Evolutionary conservation across 2,888 invertebrate genomes (phyloP).

Genomic region (Lithodes maja): DNA sequence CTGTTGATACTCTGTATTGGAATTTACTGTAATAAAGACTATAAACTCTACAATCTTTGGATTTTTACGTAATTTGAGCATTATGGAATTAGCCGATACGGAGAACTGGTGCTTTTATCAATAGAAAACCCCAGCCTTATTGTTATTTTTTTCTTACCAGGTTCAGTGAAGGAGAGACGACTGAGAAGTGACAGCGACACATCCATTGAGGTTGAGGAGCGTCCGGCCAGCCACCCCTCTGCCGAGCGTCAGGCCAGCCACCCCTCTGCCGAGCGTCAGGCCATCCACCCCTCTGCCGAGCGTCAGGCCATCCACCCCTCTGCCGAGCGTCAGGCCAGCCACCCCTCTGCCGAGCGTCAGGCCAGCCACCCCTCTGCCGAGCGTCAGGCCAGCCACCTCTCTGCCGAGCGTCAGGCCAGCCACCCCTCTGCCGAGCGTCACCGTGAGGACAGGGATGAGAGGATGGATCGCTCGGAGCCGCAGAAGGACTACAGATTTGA

Average conservation of each 20-base stretch:
- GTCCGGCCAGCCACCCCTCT: constrained; percentile 52
- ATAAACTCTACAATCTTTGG: no score
- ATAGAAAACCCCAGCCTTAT: not conserved
- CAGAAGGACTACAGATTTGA: constrained; percentile 26
- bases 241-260: constrained; percentile 5
- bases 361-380: no score
- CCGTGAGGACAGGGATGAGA: constrained; percentile 52
- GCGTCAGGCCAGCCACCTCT: no score
- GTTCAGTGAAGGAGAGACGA: constrained; percentile 50
- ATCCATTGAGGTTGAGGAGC: constrained; percentile 54
- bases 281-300: no score
- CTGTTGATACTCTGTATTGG: no score
- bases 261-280: not conserved
- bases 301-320: no score
- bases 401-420: constrained; percentile 54
- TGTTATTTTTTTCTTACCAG: constrained; percentile 5
- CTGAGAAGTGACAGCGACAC: constrained; percentile 60
- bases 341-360: no score
- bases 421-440: constrained; percentile 47
- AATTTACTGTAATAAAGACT: no score
- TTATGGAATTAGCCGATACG: no score
- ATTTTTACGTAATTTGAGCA: no score
- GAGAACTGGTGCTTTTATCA: no score
- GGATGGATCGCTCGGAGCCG: constrained; percentile 31
- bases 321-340: no score